Evolutionary conservation across 2,888 invertebrate species (phyloP).

Genomic region (Hydrotaea diabolus): DNA sequence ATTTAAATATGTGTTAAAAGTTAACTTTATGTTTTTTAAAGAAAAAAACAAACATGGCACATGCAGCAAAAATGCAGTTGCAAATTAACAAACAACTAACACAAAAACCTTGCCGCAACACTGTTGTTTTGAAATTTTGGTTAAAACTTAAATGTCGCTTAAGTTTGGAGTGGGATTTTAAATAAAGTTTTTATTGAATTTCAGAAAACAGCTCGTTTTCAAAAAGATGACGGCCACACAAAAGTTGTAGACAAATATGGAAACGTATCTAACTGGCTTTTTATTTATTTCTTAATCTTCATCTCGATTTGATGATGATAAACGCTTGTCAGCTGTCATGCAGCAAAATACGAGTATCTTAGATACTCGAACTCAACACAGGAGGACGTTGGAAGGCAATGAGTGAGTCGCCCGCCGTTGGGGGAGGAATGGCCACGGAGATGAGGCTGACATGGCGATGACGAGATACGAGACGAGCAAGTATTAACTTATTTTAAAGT

Average conservation of each 20-base stretch:
- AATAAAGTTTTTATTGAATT: background rate
- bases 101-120: background rate
- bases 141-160: background rate
- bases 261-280: constrained; percentile 29
- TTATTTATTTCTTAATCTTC: constrained; percentile 62
- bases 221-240: background rate
- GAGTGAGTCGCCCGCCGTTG: background rate
- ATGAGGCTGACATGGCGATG: background rate
- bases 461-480: constrained; percentile 44
- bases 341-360: constrained; percentile 65
- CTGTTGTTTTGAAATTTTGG: background rate
- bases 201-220: background rate
- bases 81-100: too few species aligned
- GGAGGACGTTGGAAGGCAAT: background rate
- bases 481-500: constrained; percentile 60
- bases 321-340: constrained; percentile 78
- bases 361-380: constrained; percentile 10
- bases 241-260: background rate
- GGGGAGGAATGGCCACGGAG: too few species aligned
- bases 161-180: too few species aligned
- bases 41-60: too few species aligned
- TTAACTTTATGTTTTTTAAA: too few species aligned
- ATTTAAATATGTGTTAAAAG: too few species aligned
- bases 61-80: too few species aligned
- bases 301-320: constrained; percentile 76